phyloP scores from a whole-genome alignment of 2,888 invertebrate species.

The Lumbricus terrestris region DNA sequence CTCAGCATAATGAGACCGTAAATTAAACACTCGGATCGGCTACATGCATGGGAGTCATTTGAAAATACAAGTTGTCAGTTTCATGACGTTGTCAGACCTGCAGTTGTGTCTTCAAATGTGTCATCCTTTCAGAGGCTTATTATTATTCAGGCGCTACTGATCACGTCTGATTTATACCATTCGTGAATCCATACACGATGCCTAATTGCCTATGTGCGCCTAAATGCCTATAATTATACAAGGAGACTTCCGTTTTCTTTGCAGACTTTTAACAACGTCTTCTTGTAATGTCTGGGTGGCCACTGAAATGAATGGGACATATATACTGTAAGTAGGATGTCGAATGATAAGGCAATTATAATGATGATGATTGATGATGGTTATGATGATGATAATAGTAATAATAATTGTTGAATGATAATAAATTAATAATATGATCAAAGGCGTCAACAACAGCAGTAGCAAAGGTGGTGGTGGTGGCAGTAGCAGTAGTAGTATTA shows the following conservation, averaged over 20 bases:
- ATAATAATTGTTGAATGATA: too few species aligned
- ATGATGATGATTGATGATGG: too few species aligned
- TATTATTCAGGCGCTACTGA: background rate
- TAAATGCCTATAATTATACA: background rate
- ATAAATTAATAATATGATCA: too few species aligned
- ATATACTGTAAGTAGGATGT: background rate
- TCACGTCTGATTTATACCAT: background rate
- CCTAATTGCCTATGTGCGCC: background rate
- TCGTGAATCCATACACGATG: background rate
- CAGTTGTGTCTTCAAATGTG: background rate
- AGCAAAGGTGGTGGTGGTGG: too few species aligned
- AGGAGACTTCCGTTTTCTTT: background rate
- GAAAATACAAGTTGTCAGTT: background rate
- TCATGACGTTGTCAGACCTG: background rate
- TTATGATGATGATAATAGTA: too few species aligned
- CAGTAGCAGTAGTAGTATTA: too few species aligned
- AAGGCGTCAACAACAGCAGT: too few species aligned
- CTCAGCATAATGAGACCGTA: background rate
- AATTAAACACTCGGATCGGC: background rate
- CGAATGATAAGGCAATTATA: too few species aligned
- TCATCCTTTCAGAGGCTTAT: background rate
- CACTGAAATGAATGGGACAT: background rate
- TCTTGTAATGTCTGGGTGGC: background rate
- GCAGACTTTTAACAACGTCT: background rate
- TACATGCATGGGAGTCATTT: background rate